These are phyloP conservation scores for Yponomeuta cagnagella DNA, from an alignment of 2,888 invertebrate genomes.

Conservation along the genomic window DNA sequence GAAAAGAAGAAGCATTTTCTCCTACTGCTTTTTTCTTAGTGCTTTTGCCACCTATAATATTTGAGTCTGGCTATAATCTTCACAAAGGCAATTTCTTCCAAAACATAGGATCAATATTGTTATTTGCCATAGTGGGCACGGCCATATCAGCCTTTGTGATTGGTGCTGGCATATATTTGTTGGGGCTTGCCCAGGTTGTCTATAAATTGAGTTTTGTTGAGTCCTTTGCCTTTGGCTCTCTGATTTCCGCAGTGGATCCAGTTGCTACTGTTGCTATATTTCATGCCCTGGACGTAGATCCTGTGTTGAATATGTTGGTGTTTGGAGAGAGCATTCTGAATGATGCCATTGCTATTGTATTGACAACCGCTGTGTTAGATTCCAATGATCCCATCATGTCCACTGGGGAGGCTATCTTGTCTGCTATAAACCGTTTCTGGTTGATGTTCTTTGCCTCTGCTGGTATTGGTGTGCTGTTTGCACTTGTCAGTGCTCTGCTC, in stretches of 20 bases:
- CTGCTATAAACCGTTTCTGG: conserved; percentile 93
- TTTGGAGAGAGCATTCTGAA: conserved; percentile 97
- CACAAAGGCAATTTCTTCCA: conserved; percentile 98
- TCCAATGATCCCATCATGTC: conserved; percentile 77
- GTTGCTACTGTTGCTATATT: conserved; percentile 99
- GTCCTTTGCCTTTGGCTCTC: conserved; percentile 98
- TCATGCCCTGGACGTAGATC: conserved; percentile 97
- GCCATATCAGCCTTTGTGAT: conserved; percentile 97
- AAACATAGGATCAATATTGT: conserved; percentile 98
- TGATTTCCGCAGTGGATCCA: conserved; percentile 99
- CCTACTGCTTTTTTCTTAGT: conserved; percentile 99
- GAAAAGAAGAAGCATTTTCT: conserved; percentile 98
- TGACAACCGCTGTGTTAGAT: conserved; percentile 92
- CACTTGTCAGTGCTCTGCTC: conserved; percentile 92
- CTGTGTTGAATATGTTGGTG: conserved; percentile 98
- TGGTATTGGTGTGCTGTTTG: conserved; percentile 96
- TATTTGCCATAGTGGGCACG: conserved; percentile 98
- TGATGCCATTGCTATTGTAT: conserved; percentile 98
- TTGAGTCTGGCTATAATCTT: conserved; percentile 98
- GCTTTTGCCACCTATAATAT: conserved; percentile 97
- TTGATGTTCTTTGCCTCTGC: conserved; percentile 99
- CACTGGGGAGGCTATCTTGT: conserved; percentile 89
- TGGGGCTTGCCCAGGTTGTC: conserved; percentile 94
- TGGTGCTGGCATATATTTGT: conserved; percentile 95
- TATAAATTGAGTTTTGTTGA: conserved; percentile 95